phyloP scores from a whole-genome alignment of 2,888 invertebrate species.

The Drosophila algonquin region DNA sequence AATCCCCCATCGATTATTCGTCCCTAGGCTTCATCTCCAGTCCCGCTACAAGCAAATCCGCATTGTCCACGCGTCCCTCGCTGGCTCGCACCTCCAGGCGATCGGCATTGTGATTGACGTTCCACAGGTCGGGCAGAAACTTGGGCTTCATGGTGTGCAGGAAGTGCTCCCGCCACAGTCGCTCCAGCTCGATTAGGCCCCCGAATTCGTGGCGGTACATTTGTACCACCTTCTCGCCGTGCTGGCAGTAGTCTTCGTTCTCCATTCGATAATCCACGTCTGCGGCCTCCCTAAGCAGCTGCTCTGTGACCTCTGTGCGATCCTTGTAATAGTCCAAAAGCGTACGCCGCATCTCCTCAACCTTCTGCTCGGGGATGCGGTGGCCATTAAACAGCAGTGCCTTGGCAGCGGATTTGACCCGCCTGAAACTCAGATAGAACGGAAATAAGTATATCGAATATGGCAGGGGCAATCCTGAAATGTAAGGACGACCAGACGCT shows the following conservation, averaged over 20 bases:
- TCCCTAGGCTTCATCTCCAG: conserved; percentile 53
- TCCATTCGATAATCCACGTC: conserved; percentile 84
- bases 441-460: background rate
- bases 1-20: conserved; percentile 6
- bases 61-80: conserved; percentile 85
- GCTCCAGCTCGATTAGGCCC: conserved; percentile 88
- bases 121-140: conserved; percentile 90
- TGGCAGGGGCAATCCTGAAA: background rate
- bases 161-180: conserved; percentile 91
- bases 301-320: conserved; percentile 83
- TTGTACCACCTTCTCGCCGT: conserved; percentile 87
- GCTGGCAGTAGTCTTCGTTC: conserved; percentile 85
- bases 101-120: conserved; percentile 89
- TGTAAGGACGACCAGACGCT: too few species aligned
- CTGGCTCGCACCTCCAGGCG: conserved; percentile 85
- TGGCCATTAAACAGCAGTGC: conserved; percentile 85
- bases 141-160: conserved; percentile 89
- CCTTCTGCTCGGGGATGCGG: conserved; percentile 85
- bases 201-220: conserved; percentile 85
- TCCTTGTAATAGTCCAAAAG: conserved; percentile 85
- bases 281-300: conserved; percentile 85
- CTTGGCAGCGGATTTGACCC: conserved; percentile 86
- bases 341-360: conserved; percentile 84
- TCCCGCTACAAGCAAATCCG: conserved; percentile 82
- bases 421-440: conserved; percentile 77